Evolutionary conservation across 1,140 invertebrate species (phyloP).

Genomic region (Drosophila nikananu): DNA sequence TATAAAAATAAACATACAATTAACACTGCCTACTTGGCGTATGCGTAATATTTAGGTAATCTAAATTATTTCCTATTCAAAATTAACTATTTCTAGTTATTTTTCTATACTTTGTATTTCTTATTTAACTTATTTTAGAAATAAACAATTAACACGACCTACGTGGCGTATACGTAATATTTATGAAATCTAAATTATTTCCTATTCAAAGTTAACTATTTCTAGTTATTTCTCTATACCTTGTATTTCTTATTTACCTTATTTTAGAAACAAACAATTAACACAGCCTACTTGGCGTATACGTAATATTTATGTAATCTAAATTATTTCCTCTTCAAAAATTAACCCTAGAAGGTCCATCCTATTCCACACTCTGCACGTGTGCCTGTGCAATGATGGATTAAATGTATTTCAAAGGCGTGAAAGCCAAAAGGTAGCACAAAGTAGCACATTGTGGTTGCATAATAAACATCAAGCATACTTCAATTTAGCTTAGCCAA

Average conservation of each 20-base stretch:
- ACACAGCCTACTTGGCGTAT: background rate
- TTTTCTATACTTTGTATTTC: background rate
- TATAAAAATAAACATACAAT: background rate
- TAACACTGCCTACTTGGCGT: background rate
- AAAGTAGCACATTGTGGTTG: constrained; percentile 78
- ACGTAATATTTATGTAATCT: background rate
- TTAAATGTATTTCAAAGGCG: constrained; percentile 83
- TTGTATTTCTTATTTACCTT: too few species aligned
- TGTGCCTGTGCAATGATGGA: constrained; percentile 71
- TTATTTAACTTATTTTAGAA: background rate
- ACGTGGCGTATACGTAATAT: background rate
- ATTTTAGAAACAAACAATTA: background rate
- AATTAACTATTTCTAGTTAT: too few species aligned
- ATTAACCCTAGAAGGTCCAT: background rate
- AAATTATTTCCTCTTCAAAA: too few species aligned
- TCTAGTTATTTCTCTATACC: too few species aligned
- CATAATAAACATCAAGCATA: constrained; percentile 69
- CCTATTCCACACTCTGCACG: constrained; percentile 11
- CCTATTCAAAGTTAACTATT: too few species aligned
- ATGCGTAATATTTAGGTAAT: background rate
- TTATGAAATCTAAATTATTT: too few species aligned
- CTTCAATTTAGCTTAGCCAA: constrained; percentile 71
- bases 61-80: too few species aligned
- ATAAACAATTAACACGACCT: background rate
- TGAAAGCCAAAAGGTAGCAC: constrained; percentile 79